Evolutionary conservation across 2,888 invertebrate species (phyloP).

Genomic region (Drosophila nigricruria): DNA sequence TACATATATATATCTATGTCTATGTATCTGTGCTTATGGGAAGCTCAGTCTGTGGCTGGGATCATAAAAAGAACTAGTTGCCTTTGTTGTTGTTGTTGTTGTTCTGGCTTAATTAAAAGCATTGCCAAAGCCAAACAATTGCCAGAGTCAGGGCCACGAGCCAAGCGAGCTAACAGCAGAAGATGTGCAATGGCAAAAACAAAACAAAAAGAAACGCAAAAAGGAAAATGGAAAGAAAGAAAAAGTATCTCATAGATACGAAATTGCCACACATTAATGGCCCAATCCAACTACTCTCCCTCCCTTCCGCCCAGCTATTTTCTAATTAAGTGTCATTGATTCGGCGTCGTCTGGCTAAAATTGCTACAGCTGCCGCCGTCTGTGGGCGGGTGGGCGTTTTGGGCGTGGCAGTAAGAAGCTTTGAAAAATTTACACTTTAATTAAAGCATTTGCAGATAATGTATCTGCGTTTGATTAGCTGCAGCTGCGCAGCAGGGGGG

Average conservation of each 20-base stretch:
- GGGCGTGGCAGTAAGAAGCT: slow-evolving; percentile 39
- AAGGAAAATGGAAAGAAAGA: not conserved
- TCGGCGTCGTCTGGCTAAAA: slow-evolving; percentile 37
- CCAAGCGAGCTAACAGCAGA: slow-evolving; percentile 52
- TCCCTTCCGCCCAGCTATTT: slow-evolving; percentile 48
- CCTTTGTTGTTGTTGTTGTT: slow-evolving; percentile 15
- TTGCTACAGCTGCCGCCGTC: not conserved
- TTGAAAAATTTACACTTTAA: slow-evolving; percentile 75
- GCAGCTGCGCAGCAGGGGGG: slow-evolving; percentile 25
- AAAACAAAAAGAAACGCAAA: not conserved
- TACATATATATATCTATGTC: not conserved
- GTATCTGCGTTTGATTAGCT: slow-evolving; percentile 70
- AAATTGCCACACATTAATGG: slow-evolving; percentile 66
- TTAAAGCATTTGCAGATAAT: slow-evolving; percentile 72
- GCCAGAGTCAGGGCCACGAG: slow-evolving; percentile 35
- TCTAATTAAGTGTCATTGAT: slow-evolving; percentile 81
- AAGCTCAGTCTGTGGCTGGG: slow-evolving; percentile 17
- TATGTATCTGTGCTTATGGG: slow-evolving; percentile 4
- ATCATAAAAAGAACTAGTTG: slow-evolving; percentile 63
- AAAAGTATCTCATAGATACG: slow-evolving; percentile 69
- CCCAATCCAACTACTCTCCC: not conserved
- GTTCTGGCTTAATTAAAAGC: slow-evolving; percentile 72
- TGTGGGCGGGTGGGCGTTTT: not conserved
- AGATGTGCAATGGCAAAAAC: slow-evolving; percentile 45
- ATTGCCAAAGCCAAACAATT: slow-evolving; percentile 67